Percentiles rank a stretch among this genome's conserved stretches.
Evolutionary conservation across 1,140 invertebrate genomes (phyloP).

Genomic region (Plutomurus gul): DNA sequence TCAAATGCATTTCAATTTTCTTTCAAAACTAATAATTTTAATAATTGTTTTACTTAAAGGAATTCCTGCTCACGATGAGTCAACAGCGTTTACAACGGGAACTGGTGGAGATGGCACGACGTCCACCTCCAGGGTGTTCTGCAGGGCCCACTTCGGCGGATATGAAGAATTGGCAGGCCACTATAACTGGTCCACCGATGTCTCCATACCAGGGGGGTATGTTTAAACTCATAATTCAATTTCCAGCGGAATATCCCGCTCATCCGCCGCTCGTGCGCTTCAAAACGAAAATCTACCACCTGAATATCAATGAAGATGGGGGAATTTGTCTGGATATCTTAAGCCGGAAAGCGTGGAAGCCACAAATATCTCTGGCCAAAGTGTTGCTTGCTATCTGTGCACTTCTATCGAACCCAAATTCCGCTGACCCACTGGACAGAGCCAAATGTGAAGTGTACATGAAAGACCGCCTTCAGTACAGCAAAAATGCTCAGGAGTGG

Average conservation of each 20-base stretch:
- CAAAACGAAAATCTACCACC: constrained; percentile 67
- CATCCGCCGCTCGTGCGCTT: constrained; percentile 55
- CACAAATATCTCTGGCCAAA: constrained; percentile 65
- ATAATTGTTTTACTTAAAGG: neutral
- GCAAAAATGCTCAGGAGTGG: neutral
- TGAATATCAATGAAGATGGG: constrained; percentile 66
- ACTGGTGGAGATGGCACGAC: neutral
- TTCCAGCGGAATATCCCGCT: neutral
- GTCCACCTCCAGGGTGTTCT: neutral
- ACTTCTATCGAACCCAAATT: constrained; percentile 64
- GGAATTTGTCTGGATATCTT: constrained; percentile 66
- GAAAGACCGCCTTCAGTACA: neutral
- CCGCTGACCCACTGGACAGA: constrained; percentile 65
- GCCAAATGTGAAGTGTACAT: constrained; percentile 63
- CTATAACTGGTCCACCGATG: neutral
- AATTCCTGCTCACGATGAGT: neutral
- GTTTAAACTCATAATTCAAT: neutral
- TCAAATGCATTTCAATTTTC: too few relatives aligned
- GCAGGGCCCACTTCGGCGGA: neutral
- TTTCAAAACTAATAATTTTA: too few relatives aligned
- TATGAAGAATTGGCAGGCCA: neutral
- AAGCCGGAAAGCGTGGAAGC: constrained; percentile 63
- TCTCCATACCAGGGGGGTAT: constrained; percentile 4
- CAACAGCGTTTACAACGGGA: neutral
- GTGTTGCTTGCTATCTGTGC: constrained; percentile 65